Evolutionary conservation across 2,888 invertebrate genomes (phyloP).

Genomic region (Lissonota sp.): DNA sequence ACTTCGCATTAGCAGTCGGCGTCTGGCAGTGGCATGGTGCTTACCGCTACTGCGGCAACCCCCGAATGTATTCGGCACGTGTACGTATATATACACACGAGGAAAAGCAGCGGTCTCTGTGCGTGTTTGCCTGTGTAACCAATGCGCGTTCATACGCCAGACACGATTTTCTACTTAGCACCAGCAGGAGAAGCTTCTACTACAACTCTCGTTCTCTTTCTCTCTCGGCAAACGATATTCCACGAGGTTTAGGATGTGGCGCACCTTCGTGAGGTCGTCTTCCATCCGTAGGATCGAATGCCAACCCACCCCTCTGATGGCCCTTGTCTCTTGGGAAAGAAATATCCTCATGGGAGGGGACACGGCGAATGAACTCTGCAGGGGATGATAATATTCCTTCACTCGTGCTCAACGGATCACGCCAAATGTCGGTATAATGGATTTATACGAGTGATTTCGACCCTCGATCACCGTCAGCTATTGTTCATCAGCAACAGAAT

Average conservation of each 20-base stretch:
- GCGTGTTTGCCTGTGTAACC: slow-evolving; percentile 44
- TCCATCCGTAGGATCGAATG: slow-evolving; percentile 35
- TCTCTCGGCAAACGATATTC: slow-evolving; percentile 50
- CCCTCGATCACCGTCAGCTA: slow-evolving; percentile 29
- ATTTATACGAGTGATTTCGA: slow-evolving; percentile 49
- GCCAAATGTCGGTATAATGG: slow-evolving; percentile 50
- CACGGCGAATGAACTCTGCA: slow-evolving; percentile 21
- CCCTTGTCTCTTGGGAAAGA: slow-evolving; percentile 44
- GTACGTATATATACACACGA: slow-evolving; percentile 15
- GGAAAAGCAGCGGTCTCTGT: background rate
- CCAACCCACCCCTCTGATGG: slow-evolving; percentile 17
- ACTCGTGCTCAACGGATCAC: slow-evolving; percentile 25
- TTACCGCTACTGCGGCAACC: slow-evolving; percentile 44
- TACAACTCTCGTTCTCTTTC: slow-evolving; percentile 40
- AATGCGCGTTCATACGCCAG: slow-evolving; percentile 79
- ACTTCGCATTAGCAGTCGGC: slow-evolving; percentile 66
- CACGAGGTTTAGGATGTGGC: slow-evolving; percentile 45
- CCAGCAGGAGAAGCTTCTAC: slow-evolving; percentile 52
- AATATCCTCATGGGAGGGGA: slow-evolving; percentile 47
- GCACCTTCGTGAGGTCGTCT: slow-evolving; percentile 53
- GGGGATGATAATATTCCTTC: slow-evolving; percentile 49
- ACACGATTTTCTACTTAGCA: slow-evolving; percentile 83
- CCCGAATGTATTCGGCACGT: slow-evolving; percentile 22
- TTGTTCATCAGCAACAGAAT: background rate
- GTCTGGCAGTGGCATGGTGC: slow-evolving; percentile 66